phyloP scores from a whole-genome alignment of 2,888 invertebrate genomes.

The Aphelenchoides bicaudatus region DNA sequence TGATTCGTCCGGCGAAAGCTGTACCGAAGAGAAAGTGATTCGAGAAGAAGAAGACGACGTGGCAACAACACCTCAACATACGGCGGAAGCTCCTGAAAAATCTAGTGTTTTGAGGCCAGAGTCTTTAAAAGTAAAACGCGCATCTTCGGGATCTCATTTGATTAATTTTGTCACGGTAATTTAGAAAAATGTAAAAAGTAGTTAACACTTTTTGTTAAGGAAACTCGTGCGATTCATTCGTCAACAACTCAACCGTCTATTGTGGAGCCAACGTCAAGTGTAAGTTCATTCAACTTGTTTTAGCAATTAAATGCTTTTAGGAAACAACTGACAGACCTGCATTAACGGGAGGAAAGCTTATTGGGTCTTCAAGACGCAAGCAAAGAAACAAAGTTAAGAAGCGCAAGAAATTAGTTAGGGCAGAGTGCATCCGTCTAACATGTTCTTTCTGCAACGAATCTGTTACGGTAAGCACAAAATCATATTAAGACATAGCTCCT shows the following conservation, averaged over 20 bases:
- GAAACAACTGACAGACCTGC: not conserved
- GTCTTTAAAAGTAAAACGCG: conserved; percentile 38
- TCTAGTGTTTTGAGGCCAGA: conserved; percentile 40
- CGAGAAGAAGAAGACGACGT: conserved; percentile 31
- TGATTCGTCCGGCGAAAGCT: conserved; percentile 28
- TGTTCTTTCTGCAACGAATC: conserved; percentile 86
- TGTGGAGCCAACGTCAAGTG: conserved; percentile 24
- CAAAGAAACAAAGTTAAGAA: conserved; percentile 20
- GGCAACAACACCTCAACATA: conserved; percentile 1
- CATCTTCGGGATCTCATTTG: conserved; percentile 22
- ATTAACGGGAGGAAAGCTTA: conserved; percentile 7
- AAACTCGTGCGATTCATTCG: conserved; percentile 14
- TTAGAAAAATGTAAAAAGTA: conserved; percentile 14
- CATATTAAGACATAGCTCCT: conserved; percentile 47
- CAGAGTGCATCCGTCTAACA: conserved; percentile 58
- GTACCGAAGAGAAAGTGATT: conserved; percentile 29
- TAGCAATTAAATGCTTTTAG: conserved; percentile 4
- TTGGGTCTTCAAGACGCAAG: conserved; percentile 22
- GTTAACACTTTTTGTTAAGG: conserved; percentile 14
- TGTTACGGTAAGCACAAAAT: too few relatives aligned
- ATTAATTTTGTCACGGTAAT: conserved; percentile 19
- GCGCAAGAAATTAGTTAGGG: conserved; percentile 16
- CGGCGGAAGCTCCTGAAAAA: conserved; percentile 11
- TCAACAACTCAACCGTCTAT: conserved; percentile 27
- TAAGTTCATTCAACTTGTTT: conserved; percentile 7